Conservation (phyloP, 2,113 vertebrate species). For the Dasyprocta punctata region DNA sequence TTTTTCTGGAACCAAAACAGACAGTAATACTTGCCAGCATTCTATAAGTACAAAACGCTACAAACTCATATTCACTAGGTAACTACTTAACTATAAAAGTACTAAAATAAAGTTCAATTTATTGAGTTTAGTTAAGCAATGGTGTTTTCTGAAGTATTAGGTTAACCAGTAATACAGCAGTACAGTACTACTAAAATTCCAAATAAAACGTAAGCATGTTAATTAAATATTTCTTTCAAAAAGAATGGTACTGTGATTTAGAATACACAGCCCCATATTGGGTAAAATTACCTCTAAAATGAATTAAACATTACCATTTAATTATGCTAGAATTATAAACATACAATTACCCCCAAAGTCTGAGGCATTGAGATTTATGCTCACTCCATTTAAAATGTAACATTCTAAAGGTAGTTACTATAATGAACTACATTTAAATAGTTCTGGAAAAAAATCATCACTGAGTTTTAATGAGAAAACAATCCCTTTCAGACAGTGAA, state of each 20-base stretch:
- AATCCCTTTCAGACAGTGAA: conserved; percentile 21
- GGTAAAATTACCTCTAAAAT: conserved; percentile 65
- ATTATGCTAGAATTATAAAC: conserved; percentile 61
- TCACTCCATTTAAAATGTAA: conserved; percentile 53
- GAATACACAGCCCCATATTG: background rate
- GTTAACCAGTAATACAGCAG: background rate
- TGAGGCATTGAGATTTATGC: conserved; percentile 40
- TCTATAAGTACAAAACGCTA: conserved; percentile 66
- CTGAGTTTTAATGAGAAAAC: conserved; percentile 53
- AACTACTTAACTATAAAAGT: conserved; percentile 55
- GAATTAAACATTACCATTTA: conserved; percentile 49
- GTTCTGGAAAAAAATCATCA: conserved; percentile 59
- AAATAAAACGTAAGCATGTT: conserved; percentile 51
- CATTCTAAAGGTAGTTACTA: conserved; percentile 28
- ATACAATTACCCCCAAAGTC: conserved; percentile 46
- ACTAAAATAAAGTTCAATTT: background rate
- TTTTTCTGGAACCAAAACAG: conserved; percentile 59
- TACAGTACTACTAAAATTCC: conserved; percentile 45
- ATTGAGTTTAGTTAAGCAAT: conserved; percentile 41
- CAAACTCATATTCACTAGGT: conserved; percentile 57
- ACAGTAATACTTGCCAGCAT: conserved; percentile 57
- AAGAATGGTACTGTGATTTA: conserved; percentile 31
- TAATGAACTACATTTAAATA: conserved; percentile 50
- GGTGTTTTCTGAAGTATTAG: conserved; percentile 24
- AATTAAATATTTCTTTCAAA: conserved; percentile 64